phyloP scores from a whole-genome alignment of 2,113 vertebrate species.

The Condylura cristata region DNA sequence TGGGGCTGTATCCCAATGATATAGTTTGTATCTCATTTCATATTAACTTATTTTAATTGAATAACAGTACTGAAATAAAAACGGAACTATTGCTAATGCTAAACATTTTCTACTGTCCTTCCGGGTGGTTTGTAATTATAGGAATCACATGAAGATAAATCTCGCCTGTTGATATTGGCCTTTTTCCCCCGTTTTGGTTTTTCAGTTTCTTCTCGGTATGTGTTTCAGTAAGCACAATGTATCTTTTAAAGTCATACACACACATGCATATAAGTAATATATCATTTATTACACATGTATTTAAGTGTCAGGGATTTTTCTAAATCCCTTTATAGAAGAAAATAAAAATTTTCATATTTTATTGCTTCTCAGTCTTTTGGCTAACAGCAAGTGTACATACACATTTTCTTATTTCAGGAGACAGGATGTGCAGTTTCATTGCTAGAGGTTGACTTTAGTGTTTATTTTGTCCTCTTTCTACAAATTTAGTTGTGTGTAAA shows the following conservation, averaged over 20 bases:
- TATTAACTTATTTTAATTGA: conserved; percentile 44
- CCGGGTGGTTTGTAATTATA: background rate
- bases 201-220: background rate
- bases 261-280: background rate
- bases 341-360: background rate
- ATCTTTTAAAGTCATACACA: background rate
- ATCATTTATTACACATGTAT: no score
- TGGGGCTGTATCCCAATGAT: conserved; percentile 9
- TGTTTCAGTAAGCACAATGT: conserved; percentile 35
- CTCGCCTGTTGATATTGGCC: conserved; percentile 24
- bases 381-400: background rate
- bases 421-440: conserved; percentile 36
- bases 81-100: background rate
- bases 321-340: conserved; percentile 9
- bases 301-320: conserved; percentile 4
- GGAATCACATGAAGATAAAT: conserved; percentile 44
- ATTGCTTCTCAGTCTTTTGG: no score
- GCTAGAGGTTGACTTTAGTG: conserved; percentile 1
- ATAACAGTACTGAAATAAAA: conserved; percentile 43
- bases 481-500: conserved; percentile 19
- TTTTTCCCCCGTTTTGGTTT: conserved; percentile 34
- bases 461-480: background rate
- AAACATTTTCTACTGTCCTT: conserved; percentile 35
- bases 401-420: conserved; percentile 25
- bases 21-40: conserved; percentile 39